Evolutionary conservation across 2,888 invertebrate genomes (phyloP).

Genomic region (Orchesella flavescens): DNA sequence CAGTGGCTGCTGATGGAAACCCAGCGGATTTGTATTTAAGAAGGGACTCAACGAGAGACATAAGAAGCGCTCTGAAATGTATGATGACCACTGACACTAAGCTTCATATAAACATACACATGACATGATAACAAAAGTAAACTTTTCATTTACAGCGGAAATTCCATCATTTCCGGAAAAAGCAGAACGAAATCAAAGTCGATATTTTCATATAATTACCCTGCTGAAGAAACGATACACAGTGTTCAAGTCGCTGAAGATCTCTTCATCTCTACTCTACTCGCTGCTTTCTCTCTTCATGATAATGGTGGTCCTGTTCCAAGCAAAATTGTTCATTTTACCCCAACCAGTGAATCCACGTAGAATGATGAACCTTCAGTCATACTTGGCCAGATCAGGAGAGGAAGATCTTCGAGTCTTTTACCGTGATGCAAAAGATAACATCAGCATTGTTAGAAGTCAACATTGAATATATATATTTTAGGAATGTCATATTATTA

Average conservation of each 20-base stretch:
- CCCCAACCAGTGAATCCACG: background rate
- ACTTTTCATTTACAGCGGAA: constrained; percentile 38
- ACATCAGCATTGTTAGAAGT: too few species aligned
- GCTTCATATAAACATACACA: too few species aligned
- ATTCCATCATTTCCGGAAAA: constrained; percentile 46
- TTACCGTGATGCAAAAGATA: constrained; percentile 33
- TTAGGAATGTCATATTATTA: too few species aligned
- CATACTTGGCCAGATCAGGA: background rate
- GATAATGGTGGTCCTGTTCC: constrained; percentile 52
- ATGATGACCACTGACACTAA: background rate
- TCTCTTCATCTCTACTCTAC: constrained; percentile 41
- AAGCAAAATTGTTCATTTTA: constrained; percentile 48
- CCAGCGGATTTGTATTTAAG: constrained; percentile 66
- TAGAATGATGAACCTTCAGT: constrained; percentile 22
- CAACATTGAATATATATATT: too few species aligned
- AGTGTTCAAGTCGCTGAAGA: constrained; percentile 33
- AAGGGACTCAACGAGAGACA: constrained; percentile 43
- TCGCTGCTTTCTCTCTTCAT: constrained; percentile 56
- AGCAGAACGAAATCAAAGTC: background rate
- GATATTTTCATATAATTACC: constrained; percentile 26
- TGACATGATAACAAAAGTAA: too few species aligned
- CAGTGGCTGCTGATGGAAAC: constrained; percentile 55
- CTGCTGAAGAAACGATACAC: constrained; percentile 52
- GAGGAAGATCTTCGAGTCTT: constrained; percentile 10
- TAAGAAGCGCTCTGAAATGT: constrained; percentile 52